Percentiles rank a stretch among this genome's conserved stretches.
Conservation (phyloP, 2,888 invertebrate genomes). For the Artemia sinica region DNA sequence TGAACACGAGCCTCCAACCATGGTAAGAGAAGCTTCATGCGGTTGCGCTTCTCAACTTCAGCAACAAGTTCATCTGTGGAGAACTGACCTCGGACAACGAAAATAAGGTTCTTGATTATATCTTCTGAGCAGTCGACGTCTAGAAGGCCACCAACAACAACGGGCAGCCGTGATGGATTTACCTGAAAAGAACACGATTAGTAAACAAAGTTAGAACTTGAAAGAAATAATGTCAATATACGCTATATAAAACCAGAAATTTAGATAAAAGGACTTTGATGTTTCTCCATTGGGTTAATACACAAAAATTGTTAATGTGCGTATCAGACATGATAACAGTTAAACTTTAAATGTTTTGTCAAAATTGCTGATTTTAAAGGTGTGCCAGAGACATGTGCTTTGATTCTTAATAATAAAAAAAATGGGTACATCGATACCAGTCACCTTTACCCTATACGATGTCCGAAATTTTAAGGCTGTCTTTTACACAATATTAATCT, state of each 20-base stretch:
- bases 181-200: slow-evolving; percentile 40
- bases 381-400: too few relatives aligned
- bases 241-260: not conserved
- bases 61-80: slow-evolving; percentile 96
- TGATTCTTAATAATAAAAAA: too few relatives aligned
- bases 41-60: slow-evolving; percentile 82
- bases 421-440: too few relatives aligned
- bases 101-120: slow-evolving; percentile 93
- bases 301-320: slow-evolving; percentile 1
- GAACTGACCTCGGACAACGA: slow-evolving; percentile 94
- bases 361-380: too few relatives aligned
- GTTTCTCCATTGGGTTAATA: slow-evolving; percentile 16
- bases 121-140: slow-evolving; percentile 99
- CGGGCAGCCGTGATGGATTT: slow-evolving; percentile 90
- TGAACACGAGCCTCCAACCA: slow-evolving; percentile 96
- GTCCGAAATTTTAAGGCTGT: too few relatives aligned
- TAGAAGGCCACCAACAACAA: slow-evolving; percentile 88
- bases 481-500: too few relatives aligned
- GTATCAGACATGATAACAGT: too few relatives aligned
- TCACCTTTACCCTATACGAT: too few relatives aligned
- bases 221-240: not conserved
- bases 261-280: not conserved
- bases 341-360: too few relatives aligned
- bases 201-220: slow-evolving; percentile 16
- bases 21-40: slow-evolving; percentile 78